phyloP scores from a whole-genome alignment of 30 jellyfish, hydroid and myxozoan genomes.

The Aurelia sp. region DNA sequence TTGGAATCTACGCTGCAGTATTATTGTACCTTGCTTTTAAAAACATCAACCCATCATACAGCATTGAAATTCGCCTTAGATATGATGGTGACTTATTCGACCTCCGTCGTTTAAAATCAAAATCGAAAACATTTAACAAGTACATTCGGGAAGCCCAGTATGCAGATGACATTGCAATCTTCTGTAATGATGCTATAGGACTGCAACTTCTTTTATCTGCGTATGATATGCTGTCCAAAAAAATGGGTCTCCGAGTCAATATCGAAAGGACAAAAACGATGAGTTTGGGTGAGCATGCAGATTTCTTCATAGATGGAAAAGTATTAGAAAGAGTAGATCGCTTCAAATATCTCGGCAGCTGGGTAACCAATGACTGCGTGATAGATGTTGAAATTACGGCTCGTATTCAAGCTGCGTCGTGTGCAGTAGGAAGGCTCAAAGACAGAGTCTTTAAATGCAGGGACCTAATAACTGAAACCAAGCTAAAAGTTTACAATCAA shows the following conservation, averaged over 20 bases:
- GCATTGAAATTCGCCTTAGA: constrained; percentile 7
- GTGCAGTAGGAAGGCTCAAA: too few species aligned
- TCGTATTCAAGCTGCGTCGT: too few species aligned
- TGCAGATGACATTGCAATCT: neutral
- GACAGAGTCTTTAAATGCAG: too few species aligned
- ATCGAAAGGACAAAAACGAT: constrained; percentile 37
- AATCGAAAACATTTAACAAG: neutral
- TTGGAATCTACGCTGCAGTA: constrained; percentile 28
- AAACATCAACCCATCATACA: neutral
- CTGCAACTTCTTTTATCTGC: neutral
- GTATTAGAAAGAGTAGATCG: too few species aligned
- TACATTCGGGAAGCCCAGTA: constrained; percentile 39
- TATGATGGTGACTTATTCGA: constrained; percentile 32
- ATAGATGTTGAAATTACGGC: too few species aligned
- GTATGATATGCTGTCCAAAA: constrained; percentile 9
- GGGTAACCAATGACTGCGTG: too few species aligned
- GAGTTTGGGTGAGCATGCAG: neutral
- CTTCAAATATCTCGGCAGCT: too few species aligned
- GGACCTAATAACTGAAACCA: too few species aligned
- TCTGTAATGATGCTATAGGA: constrained; percentile 7
- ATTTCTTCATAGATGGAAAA: too few species aligned
- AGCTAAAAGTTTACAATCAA: too few species aligned
- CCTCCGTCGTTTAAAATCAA: neutral
- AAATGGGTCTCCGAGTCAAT: constrained; percentile 20
- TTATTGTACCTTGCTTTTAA: constrained; percentile 10